Evolutionary conservation across 2,113 vertebrate genomes (phyloP).

Genomic region (Rhynchomys soricoides): DNA sequence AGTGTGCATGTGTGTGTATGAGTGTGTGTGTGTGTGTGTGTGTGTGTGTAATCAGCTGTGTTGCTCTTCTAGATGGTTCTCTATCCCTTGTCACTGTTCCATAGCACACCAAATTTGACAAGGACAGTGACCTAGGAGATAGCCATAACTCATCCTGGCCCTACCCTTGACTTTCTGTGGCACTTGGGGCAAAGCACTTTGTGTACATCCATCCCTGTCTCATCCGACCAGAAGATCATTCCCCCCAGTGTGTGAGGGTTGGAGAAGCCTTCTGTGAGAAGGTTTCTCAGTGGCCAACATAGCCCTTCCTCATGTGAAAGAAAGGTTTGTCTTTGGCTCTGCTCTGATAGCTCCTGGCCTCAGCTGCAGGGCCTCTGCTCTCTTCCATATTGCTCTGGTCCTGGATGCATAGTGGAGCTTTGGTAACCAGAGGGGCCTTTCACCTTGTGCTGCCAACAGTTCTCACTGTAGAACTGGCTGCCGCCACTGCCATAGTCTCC

Average conservation of each 20-base stretch:
- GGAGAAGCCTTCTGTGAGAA: background rate
- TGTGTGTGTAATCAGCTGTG: background rate
- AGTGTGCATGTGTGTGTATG: background rate
- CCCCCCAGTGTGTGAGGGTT: no score
- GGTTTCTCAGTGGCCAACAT: background rate
- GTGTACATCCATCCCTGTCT: background rate
- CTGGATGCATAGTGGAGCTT: background rate
- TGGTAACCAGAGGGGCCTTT: conserved; percentile 27
- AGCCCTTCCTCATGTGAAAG: background rate
- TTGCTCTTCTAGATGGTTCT: background rate
- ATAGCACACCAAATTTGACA: background rate
- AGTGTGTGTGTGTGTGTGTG: background rate
- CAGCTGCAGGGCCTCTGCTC: background rate
- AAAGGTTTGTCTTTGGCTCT: background rate
- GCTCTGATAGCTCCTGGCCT: background rate
- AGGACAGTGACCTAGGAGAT: background rate
- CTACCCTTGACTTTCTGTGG: background rate
- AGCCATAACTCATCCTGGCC: background rate
- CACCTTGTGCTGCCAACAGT: background rate
- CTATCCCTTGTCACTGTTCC: background rate
- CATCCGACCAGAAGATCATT: background rate
- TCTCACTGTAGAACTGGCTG: conserved; percentile 65
- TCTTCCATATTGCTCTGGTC: background rate
- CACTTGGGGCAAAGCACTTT: background rate
- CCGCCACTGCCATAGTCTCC: conserved; percentile 53